Evolutionary conservation across 2,888 invertebrate genomes (phyloP), one percentile per base, ranked within the genome.

Genomic region (Platerodrilus igneus): DNA sequence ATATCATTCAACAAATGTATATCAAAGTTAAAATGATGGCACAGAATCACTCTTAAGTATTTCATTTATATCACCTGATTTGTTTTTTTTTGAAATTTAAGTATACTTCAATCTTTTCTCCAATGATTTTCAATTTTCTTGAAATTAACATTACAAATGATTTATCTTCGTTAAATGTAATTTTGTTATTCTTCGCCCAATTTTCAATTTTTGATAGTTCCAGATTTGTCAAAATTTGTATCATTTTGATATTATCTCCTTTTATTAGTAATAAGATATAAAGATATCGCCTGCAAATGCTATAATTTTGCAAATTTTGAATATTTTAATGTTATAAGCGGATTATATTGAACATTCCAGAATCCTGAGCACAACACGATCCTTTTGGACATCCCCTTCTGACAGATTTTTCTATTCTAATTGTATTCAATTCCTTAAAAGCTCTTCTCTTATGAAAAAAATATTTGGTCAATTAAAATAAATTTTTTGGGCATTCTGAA

Each of bases 341-440:
- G 26, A 18, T 35, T 35, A 18, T 35, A 35, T n/a, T 26, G 11
- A 5, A 35, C 18, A 16, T 35, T 26, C 35, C 25, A 35, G 11
- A 14, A 26, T 5, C 35, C 27, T 11, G 26, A 26, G 2, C 26
- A 27, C 35, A 14, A 10, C 26, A 26, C 4, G 18, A 35, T 4
- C 26, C 26, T 26, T 35, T 25, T 2, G 26, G 11, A 11, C 35
- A 35, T 2, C 26, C 35, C 18, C 17, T 35, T 6, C 15, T 23
- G 8, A 34, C 22, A 9, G n/a, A 4, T 17, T 15, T 8, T 21
- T 23, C 18, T 3, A 34, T 16, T 25, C 11, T 23, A 4, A 15
- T 8, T 25, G 17, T 18, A 5, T 11, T 25, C 3, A 14, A 8
- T 25, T 23, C 9, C 22, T 17, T 10, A 14, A 14, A 9, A 10